Percentiles rank a stretch among this genome's conserved stretches.
These are phyloP conservation scores for Coecobrya sp. DNA, from an alignment of 2,888 invertebrate species.

Conservation along the genomic window DNA sequence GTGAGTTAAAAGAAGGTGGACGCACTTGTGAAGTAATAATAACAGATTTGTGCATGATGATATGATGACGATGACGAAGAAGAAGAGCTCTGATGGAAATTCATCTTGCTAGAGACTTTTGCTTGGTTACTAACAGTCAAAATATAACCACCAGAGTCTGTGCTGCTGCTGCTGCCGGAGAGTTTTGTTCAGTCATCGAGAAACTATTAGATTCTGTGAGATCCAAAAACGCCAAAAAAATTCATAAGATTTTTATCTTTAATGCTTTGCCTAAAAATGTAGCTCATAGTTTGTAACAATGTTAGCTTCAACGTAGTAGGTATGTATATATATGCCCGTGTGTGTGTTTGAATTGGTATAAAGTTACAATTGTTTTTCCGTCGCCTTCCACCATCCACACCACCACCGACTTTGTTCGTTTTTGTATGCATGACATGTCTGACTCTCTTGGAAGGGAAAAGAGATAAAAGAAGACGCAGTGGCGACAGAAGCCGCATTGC, in stretches of 20 bases:
- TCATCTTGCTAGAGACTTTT: conserved; percentile 27
- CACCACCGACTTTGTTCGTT: conserved; percentile 48
- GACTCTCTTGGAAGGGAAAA: conserved; percentile 53
- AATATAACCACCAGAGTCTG: background rate
- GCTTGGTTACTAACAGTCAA: background rate
- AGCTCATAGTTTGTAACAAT: background rate
- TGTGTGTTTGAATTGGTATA: conserved; percentile 36
- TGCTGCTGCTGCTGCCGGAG: background rate
- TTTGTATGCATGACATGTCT: conserved; percentile 71
- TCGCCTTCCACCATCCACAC: conserved; percentile 26
- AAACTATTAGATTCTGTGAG: conserved; percentile 69
- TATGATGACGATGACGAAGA: background rate
- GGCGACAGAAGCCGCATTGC: conserved; percentile 75
- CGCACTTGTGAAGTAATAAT: conserved; percentile 62
- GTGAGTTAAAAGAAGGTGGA: conserved; percentile 47
- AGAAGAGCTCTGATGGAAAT: background rate
- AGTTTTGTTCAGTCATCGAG: conserved; percentile 52
- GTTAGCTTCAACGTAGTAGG: too few species aligned
- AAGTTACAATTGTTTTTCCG: conserved; percentile 61
- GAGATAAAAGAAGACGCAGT: conserved; percentile 76
- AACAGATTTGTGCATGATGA: conserved; percentile 58
- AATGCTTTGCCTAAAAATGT: conserved; percentile 10
- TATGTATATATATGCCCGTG: background rate
- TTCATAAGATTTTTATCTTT: conserved; percentile 36
- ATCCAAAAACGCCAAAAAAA: conserved; percentile 38